Percentiles rank a stretch among this genome's conserved stretches.
Conservation (phyloP, 2,113 vertebrate genomes). For the Grantiella picta region DNA sequence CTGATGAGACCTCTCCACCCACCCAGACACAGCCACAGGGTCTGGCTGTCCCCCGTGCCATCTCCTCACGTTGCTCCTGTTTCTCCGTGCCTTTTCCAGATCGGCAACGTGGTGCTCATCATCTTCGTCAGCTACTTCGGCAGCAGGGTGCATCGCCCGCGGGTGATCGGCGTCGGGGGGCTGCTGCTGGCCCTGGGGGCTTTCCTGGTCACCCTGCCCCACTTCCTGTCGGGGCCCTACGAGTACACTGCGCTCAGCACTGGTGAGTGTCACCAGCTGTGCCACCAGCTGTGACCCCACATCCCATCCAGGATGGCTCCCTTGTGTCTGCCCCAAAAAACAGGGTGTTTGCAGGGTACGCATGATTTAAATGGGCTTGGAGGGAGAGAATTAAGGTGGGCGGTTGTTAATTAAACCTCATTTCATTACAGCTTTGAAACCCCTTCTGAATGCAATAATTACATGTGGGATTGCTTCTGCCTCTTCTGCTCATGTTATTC, state of each 20-base stretch:
- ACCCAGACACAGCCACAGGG: too few species aligned
- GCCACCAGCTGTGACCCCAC: too few species aligned
- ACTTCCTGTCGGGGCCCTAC: slow-evolving; percentile 88
- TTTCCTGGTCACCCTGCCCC: slow-evolving; percentile 89
- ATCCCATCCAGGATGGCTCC: neutral
- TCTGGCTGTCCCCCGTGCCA: rapidly evolving
- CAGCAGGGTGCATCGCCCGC: slow-evolving; percentile 87
- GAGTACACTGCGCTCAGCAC: slow-evolving; percentile 35
- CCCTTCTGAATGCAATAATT: neutral
- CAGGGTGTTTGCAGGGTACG: rapidly evolving
- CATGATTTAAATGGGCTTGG: neutral
- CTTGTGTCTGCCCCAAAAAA: rapidly evolving
- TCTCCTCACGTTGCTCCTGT: neutral
- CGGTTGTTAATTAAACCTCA: neutral
- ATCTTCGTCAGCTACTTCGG: slow-evolving; percentile 97
- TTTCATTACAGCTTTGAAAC: rapidly evolving
- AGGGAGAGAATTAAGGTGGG: neutral
- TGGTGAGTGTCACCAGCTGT: slow-evolving; percentile 28
- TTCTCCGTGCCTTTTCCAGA: slow-evolving; percentile 67
- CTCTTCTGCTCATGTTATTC: rapidly evolving
- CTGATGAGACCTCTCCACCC: too few species aligned
- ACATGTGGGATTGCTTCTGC: neutral
- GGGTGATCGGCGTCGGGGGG: slow-evolving; percentile 85
- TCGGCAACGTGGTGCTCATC: slow-evolving; percentile 90
- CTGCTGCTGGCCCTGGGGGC: slow-evolving; percentile 87